A percentile compares a stretch with the other conserved stretches of the same genome.
phyloP scores from a whole-genome alignment of 2,888 invertebrate species.

The Microctonus hyperodae region DNA sequence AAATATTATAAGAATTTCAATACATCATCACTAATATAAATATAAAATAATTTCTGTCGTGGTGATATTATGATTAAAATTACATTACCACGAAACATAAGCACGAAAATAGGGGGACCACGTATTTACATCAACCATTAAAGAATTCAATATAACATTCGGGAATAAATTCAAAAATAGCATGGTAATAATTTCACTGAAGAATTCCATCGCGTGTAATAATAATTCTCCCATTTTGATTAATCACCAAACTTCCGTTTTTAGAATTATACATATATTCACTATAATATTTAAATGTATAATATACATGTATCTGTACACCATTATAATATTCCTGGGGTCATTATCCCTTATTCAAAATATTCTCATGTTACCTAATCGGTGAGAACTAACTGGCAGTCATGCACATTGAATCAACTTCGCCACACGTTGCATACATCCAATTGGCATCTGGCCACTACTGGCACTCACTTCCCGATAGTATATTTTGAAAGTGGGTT shows the following conservation, averaged over 20 bases:
- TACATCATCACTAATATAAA: too few species aligned
- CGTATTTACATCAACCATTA: neutral
- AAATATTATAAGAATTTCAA: too few species aligned
- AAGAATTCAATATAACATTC: neutral
- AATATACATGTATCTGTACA: too few species aligned
- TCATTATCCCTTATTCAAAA: conserved; percentile 31
- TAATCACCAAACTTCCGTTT: neutral
- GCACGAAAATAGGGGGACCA: neutral
- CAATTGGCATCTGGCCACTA: conserved; percentile 51
- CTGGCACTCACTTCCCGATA: conserved; percentile 18
- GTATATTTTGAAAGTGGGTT: conserved; percentile 40
- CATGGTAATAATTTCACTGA: neutral
- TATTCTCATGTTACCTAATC: conserved; percentile 10
- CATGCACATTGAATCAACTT: conserved; percentile 23
- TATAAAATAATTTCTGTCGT: too few species aligned
- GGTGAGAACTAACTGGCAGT: conserved; percentile 19
- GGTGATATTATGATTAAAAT: too few species aligned
- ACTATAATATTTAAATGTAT: neutral
- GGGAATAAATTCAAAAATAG: conserved; percentile 1
- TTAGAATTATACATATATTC: neutral
- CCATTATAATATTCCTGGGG: neutral
- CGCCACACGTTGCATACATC: conserved; percentile 41
- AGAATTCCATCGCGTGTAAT: neutral
- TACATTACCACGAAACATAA: neutral
- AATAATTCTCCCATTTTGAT: neutral